A percentile compares a stretch with the other conserved stretches of the same genome.
Evolutionary conservation across 2,888 invertebrate species (phyloP).

Genomic region (Apodemia zela): DNA sequence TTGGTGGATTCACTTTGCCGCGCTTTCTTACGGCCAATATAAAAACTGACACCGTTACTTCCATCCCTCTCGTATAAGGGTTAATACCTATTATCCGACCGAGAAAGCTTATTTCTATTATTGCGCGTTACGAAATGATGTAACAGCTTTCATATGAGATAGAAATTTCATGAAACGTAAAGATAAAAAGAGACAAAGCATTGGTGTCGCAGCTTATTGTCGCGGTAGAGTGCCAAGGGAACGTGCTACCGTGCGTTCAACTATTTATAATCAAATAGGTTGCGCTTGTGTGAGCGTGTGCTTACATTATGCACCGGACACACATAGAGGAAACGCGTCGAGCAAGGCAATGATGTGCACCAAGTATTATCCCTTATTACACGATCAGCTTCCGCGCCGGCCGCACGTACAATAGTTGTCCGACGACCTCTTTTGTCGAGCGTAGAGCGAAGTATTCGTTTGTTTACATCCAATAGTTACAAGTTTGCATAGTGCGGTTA

Average conservation of each 20-base stretch:
- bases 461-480: constrained; percentile 67
- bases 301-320: constrained; percentile 71
- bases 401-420: constrained; percentile 72
- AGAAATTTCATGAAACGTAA: constrained; percentile 33
- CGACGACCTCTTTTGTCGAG: constrained; percentile 62
- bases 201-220: constrained; percentile 66
- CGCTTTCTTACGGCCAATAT: constrained; percentile 62
- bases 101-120: constrained; percentile 52
- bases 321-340: constrained; percentile 49
- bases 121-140: constrained; percentile 62
- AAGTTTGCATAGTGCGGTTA: constrained; percentile 69
- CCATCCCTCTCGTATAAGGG: constrained; percentile 49
- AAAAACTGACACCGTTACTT: constrained; percentile 43
- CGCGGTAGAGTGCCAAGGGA: constrained; percentile 74
- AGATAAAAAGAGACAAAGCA: constrained; percentile 49
- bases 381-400: constrained; percentile 70
- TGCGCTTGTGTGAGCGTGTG: constrained; percentile 60
- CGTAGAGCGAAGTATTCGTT: constrained; percentile 62
- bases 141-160: constrained; percentile 62
- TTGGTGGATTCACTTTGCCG: constrained; percentile 71
- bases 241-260: constrained; percentile 79
- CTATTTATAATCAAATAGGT: constrained; percentile 77
- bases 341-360: constrained; percentile 77
- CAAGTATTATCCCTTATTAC: constrained; percentile 76
- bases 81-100: constrained; percentile 40